Evolutionary conservation across 2,888 invertebrate species (phyloP).

Genomic region (Diogma glabrata): DNA sequence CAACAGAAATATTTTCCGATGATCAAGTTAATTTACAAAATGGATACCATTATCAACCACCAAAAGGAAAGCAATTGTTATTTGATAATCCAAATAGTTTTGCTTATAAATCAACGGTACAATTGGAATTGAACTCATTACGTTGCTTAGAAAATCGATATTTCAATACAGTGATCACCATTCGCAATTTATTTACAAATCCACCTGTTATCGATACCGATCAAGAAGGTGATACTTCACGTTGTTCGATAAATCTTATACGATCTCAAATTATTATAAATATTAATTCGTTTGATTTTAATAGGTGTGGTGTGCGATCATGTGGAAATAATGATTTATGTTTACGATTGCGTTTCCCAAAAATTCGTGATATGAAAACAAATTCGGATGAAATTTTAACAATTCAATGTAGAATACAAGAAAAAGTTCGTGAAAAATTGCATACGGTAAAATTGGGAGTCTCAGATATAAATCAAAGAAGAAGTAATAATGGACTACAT

Average conservation of each 20-base stretch:
- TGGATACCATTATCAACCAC: slow-evolving; percentile 17
- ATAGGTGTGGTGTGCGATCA: slow-evolving; percentile 40
- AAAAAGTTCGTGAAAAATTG: slow-evolving; percentile 40
- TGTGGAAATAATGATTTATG: slow-evolving; percentile 41
- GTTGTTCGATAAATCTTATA: slow-evolving; percentile 28
- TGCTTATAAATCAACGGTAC: slow-evolving; percentile 18
- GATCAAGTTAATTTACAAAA: background rate
- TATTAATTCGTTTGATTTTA: slow-evolving; percentile 38
- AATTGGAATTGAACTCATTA: slow-evolving; percentile 31
- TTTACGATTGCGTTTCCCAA: slow-evolving; percentile 42
- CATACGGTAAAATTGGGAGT: slow-evolving; percentile 36
- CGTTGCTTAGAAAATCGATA: slow-evolving; percentile 29
- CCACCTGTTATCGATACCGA: slow-evolving; percentile 35
- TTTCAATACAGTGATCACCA: slow-evolving; percentile 34
- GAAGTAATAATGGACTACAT: slow-evolving; percentile 31
- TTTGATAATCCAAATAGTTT: slow-evolving; percentile 14
- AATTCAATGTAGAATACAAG: slow-evolving; percentile 44
- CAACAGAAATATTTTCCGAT: background rate
- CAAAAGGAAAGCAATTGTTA: slow-evolving; percentile 13
- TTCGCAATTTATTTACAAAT: slow-evolving; percentile 31
- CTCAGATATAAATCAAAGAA: slow-evolving; percentile 36
- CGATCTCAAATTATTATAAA: slow-evolving; percentile 34
- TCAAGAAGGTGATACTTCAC: slow-evolving; percentile 26
- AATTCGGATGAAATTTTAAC: slow-evolving; percentile 41
- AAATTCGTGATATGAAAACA: slow-evolving; percentile 41